Base-by-base conservation (phyloP, 2,797 vertebrate genomes). In the Pagetopsis macropterus region DNA sequence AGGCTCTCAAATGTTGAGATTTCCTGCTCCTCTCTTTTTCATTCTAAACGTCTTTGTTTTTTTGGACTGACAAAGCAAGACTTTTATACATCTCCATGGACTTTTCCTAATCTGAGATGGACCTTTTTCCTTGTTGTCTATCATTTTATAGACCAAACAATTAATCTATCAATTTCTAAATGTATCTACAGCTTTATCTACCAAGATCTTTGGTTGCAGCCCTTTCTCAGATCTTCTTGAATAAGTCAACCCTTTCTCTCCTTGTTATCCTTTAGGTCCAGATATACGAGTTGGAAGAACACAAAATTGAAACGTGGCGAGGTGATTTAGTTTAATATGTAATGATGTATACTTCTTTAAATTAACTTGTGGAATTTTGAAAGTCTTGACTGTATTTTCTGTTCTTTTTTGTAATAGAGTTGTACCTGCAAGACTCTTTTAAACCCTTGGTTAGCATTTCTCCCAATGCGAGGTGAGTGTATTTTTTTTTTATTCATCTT, bases 291-390 rank as follows among this genome's bases (percentile, higher is more conserved):
- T 91, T 99, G 86, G 98, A 99, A 82, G 98, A 99, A 63, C 98
- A 99, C 91, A 99, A 99, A 93, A 99, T 99, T 64, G 98, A 99
- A 92, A 99, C 98, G 0, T 99, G 98, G 98, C 95, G 98, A 97
- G 98, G 98, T 99, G 86, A 88, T 90, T 13, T 46, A n/a, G 4
- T 67, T 58, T 46, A 50, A 58, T 49, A n/a, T 40, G 3, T 62
- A 19, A 19, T 48, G 1, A 37, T 37, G 37, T 37, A 37, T 37
- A 41, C 72, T 58, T 68, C 5, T 59, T 46, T 8, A 33, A 3
- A 37, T 50, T n/a, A 65, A 67, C 27, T 65, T 2, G 7, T n/a
- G 2, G 62, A 21, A n/a, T 61, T 33, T 33, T 23, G 9, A 61
- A 27, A 10, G 1, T 50, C 19, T 45, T 70, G 16, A 75, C 14